phyloP scores from a whole-genome alignment of 2,797 vertebrate genomes.

The Siniperca obscura region DNA sequence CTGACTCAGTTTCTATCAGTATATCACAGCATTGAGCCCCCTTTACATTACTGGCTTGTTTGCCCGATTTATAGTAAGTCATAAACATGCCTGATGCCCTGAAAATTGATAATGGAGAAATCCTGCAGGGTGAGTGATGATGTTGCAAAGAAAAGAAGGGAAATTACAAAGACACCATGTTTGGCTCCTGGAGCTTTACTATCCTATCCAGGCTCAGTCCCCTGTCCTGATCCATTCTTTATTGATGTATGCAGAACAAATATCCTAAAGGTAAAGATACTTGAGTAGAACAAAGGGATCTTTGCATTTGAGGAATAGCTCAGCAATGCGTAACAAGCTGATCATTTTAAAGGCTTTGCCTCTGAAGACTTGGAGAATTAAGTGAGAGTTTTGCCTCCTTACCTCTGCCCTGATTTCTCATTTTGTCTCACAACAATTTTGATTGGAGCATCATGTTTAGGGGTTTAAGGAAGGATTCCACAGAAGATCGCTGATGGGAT shows the following conservation, averaged over 20 bases:
- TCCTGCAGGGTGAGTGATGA: slow-evolving; percentile 35
- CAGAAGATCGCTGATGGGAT: slow-evolving; percentile 44
- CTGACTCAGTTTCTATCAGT: slow-evolving; percentile 24
- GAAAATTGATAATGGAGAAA: slow-evolving; percentile 39
- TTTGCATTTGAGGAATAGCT: slow-evolving; percentile 50
- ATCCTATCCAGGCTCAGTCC: slow-evolving; percentile 8
- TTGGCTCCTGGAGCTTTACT: slow-evolving; percentile 30
- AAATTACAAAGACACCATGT: slow-evolving; percentile 34
- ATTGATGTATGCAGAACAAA: slow-evolving; percentile 55
- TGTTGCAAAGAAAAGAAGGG: slow-evolving; percentile 25
- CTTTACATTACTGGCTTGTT: slow-evolving; percentile 37
- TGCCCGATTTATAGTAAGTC: slow-evolving; percentile 30
- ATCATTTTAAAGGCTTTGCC: slow-evolving; percentile 44
- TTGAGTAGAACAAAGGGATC: slow-evolving; percentile 31
- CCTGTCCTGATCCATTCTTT: slow-evolving; percentile 35
- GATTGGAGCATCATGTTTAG: slow-evolving; percentile 64
- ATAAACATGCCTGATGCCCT: slow-evolving; percentile 35
- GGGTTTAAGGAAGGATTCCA: slow-evolving; percentile 61
- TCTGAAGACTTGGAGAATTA: slow-evolving; percentile 49
- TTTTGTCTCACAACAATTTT: slow-evolving; percentile 60
- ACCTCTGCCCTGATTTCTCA: slow-evolving; percentile 38
- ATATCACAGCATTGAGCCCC: slow-evolving; percentile 11
- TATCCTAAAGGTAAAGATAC: slow-evolving; percentile 43
- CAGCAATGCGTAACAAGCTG: slow-evolving; percentile 50
- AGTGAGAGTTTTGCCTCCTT: slow-evolving; percentile 23